phyloP scores from a whole-genome alignment of 2,888 invertebrate genomes.

The Eristalis intricaria region DNA sequence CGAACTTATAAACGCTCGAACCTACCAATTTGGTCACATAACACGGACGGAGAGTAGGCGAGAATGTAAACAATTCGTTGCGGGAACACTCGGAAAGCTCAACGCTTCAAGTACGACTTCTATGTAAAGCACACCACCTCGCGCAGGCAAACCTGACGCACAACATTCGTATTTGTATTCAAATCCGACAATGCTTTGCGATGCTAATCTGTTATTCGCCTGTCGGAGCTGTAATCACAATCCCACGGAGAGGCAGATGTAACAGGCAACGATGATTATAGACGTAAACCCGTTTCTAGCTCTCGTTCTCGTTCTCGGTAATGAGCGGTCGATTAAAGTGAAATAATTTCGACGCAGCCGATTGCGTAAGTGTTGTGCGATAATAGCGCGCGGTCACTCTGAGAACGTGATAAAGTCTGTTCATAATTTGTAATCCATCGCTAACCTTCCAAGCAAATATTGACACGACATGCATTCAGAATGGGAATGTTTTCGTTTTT shows the following conservation, averaged over 20 bases:
- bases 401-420: not conserved
- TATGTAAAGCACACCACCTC: not conserved
- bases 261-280: not conserved
- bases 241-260: not conserved
- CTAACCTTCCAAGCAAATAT: not conserved
- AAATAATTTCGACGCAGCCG: slow-evolving; percentile 32
- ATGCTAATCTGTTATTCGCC: not conserved
- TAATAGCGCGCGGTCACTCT: not conserved
- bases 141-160: not conserved
- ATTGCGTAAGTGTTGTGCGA: slow-evolving; percentile 24
- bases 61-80: not conserved
- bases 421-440: not conserved
- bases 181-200: not conserved
- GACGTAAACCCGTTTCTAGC: slow-evolving; percentile 32
- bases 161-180: not conserved
- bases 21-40: not conserved
- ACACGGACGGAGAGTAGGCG: not conserved
- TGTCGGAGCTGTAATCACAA: not conserved
- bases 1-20: not conserved
- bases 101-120: not conserved
- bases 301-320: not conserved
- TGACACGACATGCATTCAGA: not conserved
- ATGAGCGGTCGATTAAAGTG: slow-evolving; percentile 32
- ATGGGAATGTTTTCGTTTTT: slow-evolving; percentile 1
- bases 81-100: not conserved